Evolutionary conservation across 1,140 invertebrate genomes (phyloP).

Genomic region (Ceratitis capitata): DNA sequence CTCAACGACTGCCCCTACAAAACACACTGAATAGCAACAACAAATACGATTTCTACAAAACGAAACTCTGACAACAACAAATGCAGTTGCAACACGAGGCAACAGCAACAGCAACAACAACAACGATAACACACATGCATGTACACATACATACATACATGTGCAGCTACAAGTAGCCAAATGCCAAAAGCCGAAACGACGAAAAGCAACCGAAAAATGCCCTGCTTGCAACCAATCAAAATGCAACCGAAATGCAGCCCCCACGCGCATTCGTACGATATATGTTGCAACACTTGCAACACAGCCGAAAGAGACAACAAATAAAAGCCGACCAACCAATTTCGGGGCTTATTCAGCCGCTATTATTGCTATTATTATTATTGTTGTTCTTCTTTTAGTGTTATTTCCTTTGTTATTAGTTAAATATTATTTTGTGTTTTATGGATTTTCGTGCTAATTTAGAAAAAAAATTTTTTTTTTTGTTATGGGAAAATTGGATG

Average conservation of each 20-base stretch:
- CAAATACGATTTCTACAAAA: not conserved
- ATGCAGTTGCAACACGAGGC: not conserved
- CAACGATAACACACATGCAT: not conserved
- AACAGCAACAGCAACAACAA: not conserved
- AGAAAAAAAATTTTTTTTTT: not conserved
- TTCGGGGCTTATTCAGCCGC: slow-evolving; percentile 4
- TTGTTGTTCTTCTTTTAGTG: no score
- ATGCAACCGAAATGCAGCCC: slow-evolving; percentile 38
- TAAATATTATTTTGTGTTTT: slow-evolving; percentile 15
- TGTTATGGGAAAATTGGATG: not conserved
- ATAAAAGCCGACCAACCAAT: slow-evolving; percentile 14
- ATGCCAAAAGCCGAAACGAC: slow-evolving; percentile 28
- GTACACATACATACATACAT: not conserved
- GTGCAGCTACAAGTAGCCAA: slow-evolving; percentile 1
- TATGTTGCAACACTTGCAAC: slow-evolving; percentile 35
- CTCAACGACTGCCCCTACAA: not conserved
- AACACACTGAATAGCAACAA: not conserved
- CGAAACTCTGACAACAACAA: not conserved
- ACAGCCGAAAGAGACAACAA: slow-evolving; percentile 15
- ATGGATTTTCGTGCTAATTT: not conserved
- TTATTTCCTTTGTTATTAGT: no score
- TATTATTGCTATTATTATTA: no score
- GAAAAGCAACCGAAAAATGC: slow-evolving; percentile 35
- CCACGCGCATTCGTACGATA: not conserved
- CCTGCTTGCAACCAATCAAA: slow-evolving; percentile 38